Conservation (phyloP, 1,140 invertebrate genomes). For the Trachymyrmex cornetzi region DNA sequence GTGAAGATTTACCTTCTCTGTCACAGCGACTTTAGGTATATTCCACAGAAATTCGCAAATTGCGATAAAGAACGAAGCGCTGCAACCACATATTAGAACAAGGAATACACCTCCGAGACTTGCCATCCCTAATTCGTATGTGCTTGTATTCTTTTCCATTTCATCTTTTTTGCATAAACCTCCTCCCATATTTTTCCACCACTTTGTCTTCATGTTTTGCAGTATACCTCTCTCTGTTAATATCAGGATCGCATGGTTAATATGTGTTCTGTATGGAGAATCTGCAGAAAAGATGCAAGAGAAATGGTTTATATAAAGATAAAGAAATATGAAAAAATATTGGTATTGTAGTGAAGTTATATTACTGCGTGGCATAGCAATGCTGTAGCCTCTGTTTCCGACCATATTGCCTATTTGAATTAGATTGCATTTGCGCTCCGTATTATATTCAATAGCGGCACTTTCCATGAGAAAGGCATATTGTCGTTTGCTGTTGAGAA, state of each 20-base stretch:
- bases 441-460: slow-evolving; percentile 89
- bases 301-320: not conserved
- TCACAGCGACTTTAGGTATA: slow-evolving; percentile 91
- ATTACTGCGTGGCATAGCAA: slow-evolving; percentile 90
- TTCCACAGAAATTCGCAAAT: slow-evolving; percentile 94
- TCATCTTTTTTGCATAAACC: slow-evolving; percentile 75
- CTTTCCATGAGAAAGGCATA: slow-evolving; percentile 93
- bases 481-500: slow-evolving; percentile 89
- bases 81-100: slow-evolving; percentile 91
- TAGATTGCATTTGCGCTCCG: slow-evolving; percentile 91
- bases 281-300: slow-evolving; percentile 84
- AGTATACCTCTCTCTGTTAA: slow-evolving; percentile 94
- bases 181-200: slow-evolving; percentile 92
- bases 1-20: slow-evolving; percentile 89
- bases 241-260: slow-evolving; percentile 92
- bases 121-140: slow-evolving; percentile 90
- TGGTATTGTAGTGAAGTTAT: not conserved
- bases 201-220: slow-evolving; percentile 89
- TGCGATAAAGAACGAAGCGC: slow-evolving; percentile 89
- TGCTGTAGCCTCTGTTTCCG: slow-evolving; percentile 94
- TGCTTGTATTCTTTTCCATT: slow-evolving; percentile 44
- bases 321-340: not conserved
- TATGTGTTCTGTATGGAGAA: slow-evolving; percentile 90
- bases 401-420: slow-evolving; percentile 92
- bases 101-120: slow-evolving; percentile 97